Percentiles rank a stretch among this genome's conserved stretches.
phyloP scores from a whole-genome alignment of 2,888 invertebrate species.

The Noctuana brunneofusca region DNA sequence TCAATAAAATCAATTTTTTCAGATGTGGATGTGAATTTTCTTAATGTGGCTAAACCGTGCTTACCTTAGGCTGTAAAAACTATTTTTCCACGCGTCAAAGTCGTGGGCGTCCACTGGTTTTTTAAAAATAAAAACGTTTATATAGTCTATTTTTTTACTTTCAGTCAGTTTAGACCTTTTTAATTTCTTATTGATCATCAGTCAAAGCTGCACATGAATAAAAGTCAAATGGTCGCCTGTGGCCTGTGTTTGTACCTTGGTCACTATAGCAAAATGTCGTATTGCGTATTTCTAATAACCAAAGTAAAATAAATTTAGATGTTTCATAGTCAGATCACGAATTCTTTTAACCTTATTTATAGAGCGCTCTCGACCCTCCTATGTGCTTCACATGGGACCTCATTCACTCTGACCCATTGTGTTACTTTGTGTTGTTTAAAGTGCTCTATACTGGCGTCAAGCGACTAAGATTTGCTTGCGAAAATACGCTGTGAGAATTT shows the following conservation, averaged over 20 bases:
- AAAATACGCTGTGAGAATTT: no score
- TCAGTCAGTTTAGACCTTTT: background rate
- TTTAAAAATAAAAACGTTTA: no score
- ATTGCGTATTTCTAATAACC: background rate
- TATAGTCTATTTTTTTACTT: background rate
- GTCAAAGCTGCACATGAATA: background rate
- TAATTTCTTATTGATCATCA: slow-evolving; percentile 6
- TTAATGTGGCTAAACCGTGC: no score
- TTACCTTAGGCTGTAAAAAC: no score
- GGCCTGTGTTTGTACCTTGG: slow-evolving; percentile 15
- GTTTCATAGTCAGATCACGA: slow-evolving; percentile 7
- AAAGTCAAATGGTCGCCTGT: slow-evolving; percentile 12
- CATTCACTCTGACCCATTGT: slow-evolving; percentile 12
- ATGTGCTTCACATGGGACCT: slow-evolving; percentile 1
- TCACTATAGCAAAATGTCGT: slow-evolving; percentile 20
- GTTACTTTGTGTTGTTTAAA: slow-evolving; percentile 9
- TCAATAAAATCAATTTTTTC: no score
- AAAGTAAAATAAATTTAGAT: background rate
- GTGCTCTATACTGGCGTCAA: no score
- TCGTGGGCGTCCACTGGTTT: no score
- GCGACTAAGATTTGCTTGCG: no score
- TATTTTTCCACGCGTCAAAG: no score
- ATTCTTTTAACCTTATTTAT: slow-evolving; percentile 22
- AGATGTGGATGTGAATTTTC: no score
- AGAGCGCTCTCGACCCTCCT: slow-evolving; percentile 23